Base-by-base conservation (phyloP, 2,888 invertebrate species). In the Bembecia ichneumoniformis region DNA sequence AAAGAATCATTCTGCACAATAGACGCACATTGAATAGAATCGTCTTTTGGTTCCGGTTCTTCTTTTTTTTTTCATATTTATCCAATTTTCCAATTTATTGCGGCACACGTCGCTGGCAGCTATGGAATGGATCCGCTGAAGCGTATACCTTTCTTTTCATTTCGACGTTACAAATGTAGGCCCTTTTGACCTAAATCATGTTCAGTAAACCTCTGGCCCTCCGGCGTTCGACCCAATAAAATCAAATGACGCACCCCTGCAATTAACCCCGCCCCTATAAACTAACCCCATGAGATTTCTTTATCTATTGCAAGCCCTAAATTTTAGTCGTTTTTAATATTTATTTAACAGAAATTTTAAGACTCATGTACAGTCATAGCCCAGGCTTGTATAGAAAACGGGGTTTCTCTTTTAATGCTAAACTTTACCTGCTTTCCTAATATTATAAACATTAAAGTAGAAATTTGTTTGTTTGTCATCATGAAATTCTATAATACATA, bases 181-280 rank as follows among this genome's bases (percentile, higher is more conserved):
- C 61, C 58, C 58, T 59, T n/a, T 58, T 61, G 63, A 65, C 68
- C 71, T 57, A 57, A 57, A 60, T 60, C 54, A 44, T 17, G 44
- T 16, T 57, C 58, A 58, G 58, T 58, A 64, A 59, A 57, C 56
- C 54, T 55, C 9, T 9, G 28, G 11, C 54, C 59, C 44, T 15
- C 53, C 58, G 57, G 53, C 58, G 55, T 60, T 63, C 63, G 61
- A 62, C 58, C 61, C 65, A 68, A 76, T 74, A 71, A 74, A 72
- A 74, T 69, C 65, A 62, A 69, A 72, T 64, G 64, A 65, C 62
- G 58, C 54, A 57, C 58, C 64, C 56, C 13, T 60, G 61, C 69
- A 71, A 74, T 77, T 77, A 77, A 68, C 68, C 66, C 57, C 56
- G 51, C 7, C 59, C 64, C 58, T 47, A 40, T 20, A 44, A 44